Conservation (phyloP, 1,140 invertebrate genomes). For the Reticulitermes speratus region DNA sequence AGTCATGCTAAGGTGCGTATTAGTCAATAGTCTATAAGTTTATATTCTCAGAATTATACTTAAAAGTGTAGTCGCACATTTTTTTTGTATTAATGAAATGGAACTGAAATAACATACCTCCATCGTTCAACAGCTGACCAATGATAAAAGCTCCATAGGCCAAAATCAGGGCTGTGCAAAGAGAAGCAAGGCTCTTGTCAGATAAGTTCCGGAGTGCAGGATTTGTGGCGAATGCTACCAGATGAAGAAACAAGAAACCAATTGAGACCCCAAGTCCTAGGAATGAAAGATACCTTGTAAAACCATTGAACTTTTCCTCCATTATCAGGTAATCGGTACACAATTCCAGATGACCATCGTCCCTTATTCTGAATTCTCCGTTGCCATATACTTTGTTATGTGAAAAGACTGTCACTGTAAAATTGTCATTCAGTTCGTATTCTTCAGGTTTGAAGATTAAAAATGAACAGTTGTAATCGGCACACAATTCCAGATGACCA, state of each 20-base stretch:
- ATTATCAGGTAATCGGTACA: constrained; percentile 34
- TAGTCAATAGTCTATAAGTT: too few species aligned
- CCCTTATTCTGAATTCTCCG: constrained; percentile 42
- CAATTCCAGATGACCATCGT: constrained; percentile 39
- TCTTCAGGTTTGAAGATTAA: neutral
- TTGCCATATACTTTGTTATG: constrained; percentile 40
- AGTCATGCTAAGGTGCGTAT: too few species aligned
- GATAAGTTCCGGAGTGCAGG: constrained; percentile 54
- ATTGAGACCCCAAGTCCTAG: constrained; percentile 51
- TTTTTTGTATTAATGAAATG: neutral
- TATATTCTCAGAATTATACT: too few species aligned
- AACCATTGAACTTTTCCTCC: constrained; percentile 45
- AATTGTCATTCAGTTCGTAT: neutral
- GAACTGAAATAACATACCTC: neutral
- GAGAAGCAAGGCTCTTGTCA: constrained; percentile 54
- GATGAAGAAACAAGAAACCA: constrained; percentile 50
- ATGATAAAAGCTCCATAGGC: constrained; percentile 52
- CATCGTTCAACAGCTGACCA: constrained; percentile 38
- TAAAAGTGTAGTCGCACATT: neutral
- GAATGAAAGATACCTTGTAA: constrained; percentile 50
- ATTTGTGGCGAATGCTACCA: constrained; percentile 48
- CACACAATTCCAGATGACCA: constrained; percentile 40
- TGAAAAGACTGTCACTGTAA: neutral
- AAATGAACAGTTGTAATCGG: neutral
- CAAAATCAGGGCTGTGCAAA: constrained; percentile 49